phyloP scores from a whole-genome alignment of 2,113 vertebrate genomes.

The Argyrosomus japonicus region DNA sequence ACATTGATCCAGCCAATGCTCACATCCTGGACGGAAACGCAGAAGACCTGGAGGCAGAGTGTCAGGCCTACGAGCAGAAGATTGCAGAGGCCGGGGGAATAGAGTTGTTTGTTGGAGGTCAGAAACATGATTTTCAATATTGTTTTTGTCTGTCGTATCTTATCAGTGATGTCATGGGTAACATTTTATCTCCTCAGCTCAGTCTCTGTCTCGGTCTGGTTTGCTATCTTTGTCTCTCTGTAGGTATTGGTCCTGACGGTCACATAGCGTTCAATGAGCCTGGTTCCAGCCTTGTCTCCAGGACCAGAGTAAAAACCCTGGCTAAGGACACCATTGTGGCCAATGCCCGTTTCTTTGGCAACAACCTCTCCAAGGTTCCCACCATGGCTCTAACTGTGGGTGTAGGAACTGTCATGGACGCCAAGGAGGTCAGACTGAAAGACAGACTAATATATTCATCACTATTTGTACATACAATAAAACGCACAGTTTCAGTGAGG shows the following conservation, averaged over 20 bases:
- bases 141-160: background rate
- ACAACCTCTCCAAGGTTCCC: constrained; percentile 93
- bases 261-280: constrained; percentile 98
- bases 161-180: background rate
- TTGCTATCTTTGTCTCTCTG: background rate
- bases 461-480: background rate
- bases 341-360: constrained; percentile 95
- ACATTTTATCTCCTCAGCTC: background rate
- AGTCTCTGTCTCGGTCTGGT: background rate
- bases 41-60: constrained; percentile 89
- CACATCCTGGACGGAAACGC: constrained; percentile 95
- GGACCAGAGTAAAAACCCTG: constrained; percentile 95
- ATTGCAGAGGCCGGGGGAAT: constrained; percentile 93
- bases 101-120: constrained; percentile 94
- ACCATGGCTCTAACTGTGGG: constrained; percentile 97
- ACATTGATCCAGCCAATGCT: constrained; percentile 91
- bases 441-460: background rate
- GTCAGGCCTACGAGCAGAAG: constrained; percentile 89
- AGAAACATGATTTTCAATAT: background rate
- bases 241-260: constrained; percentile 96
- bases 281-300: constrained; percentile 93
- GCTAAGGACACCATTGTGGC: constrained; percentile 96
- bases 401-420: constrained; percentile 96
- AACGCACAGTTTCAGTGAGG: background rate
- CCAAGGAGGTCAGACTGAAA: constrained; percentile 89